phyloP scores from a whole-genome alignment of 1,140 invertebrate species.

The Eumaeus atala region DNA sequence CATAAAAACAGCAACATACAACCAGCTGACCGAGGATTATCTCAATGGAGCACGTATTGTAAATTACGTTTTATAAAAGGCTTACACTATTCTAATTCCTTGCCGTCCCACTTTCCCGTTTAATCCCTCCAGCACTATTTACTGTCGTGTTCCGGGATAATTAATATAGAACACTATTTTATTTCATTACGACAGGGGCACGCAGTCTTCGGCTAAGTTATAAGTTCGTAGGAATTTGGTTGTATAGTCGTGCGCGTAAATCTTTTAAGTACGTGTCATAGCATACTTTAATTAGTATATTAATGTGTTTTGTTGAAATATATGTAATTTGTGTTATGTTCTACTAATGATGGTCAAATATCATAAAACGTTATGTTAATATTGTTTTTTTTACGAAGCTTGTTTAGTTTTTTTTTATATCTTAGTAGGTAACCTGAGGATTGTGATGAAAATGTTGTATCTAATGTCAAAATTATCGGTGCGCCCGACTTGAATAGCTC shows the following conservation, averaged over 20 bases:
- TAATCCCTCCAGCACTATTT: conserved; percentile 36
- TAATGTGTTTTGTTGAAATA: too few relatives aligned
- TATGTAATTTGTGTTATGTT: too few relatives aligned
- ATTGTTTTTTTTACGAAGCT: too few relatives aligned
- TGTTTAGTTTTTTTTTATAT: too few relatives aligned
- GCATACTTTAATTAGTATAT: too few relatives aligned
- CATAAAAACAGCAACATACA: not conserved
- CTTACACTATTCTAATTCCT: conserved; percentile 21
- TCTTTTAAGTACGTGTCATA: conserved; percentile 9
- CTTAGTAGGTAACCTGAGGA: too few relatives aligned
- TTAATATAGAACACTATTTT: conserved; percentile 65
- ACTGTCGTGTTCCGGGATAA: conserved; percentile 58
- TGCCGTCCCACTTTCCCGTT: conserved; percentile 23
- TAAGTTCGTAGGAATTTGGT: conserved; percentile 42
- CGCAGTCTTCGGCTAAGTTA: conserved; percentile 44
- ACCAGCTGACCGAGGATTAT: not conserved
- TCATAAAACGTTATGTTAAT: too few relatives aligned
- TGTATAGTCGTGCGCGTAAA: conserved; percentile 24
- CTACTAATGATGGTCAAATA: too few relatives aligned
- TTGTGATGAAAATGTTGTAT: too few relatives aligned
- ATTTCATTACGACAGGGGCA: conserved; percentile 55
- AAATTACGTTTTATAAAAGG: not conserved
- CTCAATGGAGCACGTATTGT: not conserved
- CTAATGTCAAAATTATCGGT: too few relatives aligned
- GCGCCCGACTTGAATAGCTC: too few relatives aligned